Base-by-base conservation (phyloP, 2,113 vertebrate species). In the Abramis brama region DNA sequence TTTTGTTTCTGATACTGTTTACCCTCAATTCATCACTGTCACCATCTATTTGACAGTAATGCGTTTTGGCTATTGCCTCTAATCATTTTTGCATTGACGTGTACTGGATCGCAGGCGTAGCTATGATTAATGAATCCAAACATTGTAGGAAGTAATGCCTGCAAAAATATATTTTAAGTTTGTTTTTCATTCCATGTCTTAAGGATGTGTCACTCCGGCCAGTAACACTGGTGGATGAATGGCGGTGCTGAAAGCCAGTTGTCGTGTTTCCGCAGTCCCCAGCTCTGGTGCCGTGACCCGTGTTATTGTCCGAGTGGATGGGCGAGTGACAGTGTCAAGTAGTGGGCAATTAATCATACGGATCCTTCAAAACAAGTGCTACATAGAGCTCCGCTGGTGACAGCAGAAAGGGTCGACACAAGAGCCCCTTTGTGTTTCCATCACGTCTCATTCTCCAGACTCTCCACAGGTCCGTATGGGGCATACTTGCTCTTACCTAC, bases 251-350 rank as follows among this genome's bases (percentile, higher is more conserved):
- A 92, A 88, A 89, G 89, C 90, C 85, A 90, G 89, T 86, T 90
- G 86, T 85, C 89, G 59, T 76, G 62, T 79, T 70, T 86, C 76
- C 87, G 55, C 27, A 73, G 86, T 73, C 80, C 79, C 86, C 64
- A 6, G 15, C 0, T 80, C 92, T 90, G 91, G 91, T 91, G 71
- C 77, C 84, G 89, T 91, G 93, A 94, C 93, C 93, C 89, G 5
- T 73, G 89, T 92, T 93, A 93, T 94, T 94, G 94, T 94, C 91
- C 84, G 75, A 91, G 90, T 91, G 90, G 93, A 91, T 87, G 92
- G 90, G 91, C 88, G 91, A 91, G 93, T 93, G 94, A 94, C 93
- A 91, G 93, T 94, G 92, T 95, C 92, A 94, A 95, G 94, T 94
- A 93, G 91, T 87, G 86, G 89, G 92, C 93, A 89, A 94, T 95